A percentile compares a stretch with the other conserved stretches of the same genome.
Conservation (phyloP, 1,140 invertebrate genomes). For the Zaprionus camerounensis region DNA sequence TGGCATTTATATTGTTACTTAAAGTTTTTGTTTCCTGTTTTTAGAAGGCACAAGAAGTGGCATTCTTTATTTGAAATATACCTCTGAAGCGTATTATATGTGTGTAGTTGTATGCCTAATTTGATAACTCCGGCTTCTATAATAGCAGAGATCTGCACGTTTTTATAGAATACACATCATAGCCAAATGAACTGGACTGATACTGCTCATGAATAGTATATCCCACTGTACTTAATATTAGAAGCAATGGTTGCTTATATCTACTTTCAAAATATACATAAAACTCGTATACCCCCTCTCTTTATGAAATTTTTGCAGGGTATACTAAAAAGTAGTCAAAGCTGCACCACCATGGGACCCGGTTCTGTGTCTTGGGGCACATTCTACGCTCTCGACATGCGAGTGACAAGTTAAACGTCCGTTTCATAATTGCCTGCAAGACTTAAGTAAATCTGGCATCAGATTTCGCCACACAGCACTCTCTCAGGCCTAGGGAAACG, state of each 20-base stretch:
- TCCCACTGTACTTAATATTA: neutral
- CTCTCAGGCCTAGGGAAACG: conserved; percentile 31
- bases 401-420: conserved; percentile 72
- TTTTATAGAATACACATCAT: neutral
- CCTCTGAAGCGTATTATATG: neutral
- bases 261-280: neutral
- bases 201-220: neutral
- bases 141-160: neutral
- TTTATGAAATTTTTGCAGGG: neutral
- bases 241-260: neutral
- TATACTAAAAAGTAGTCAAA: neutral
- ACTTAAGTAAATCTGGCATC: conserved; percentile 69
- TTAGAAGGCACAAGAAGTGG: accelerated
- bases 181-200: no score
- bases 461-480: conserved; percentile 59
- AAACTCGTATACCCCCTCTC: neutral
- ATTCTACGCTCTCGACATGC: conserved; percentile 28
- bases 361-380: conserved; percentile 22
- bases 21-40: neutral
- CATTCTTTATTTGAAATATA: neutral
- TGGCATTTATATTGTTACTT: neutral
- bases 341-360: neutral
- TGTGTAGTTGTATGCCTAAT: neutral
- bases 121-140: neutral
- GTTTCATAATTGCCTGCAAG: conserved; percentile 72